These are phyloP conservation scores for Harpalus rufipes DNA, from an alignment of 2,888 invertebrate species.

Conservation along the genomic window DNA sequence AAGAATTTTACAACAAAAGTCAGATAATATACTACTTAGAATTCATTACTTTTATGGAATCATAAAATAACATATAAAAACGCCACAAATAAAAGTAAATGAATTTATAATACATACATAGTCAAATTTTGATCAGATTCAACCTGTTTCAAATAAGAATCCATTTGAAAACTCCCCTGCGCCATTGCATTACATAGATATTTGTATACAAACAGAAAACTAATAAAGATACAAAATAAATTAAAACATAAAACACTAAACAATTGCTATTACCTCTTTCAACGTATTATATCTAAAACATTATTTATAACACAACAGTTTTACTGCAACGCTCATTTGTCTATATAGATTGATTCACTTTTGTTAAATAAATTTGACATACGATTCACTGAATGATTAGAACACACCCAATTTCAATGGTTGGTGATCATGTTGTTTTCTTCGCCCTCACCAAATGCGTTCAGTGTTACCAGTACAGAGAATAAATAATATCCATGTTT, in stretches of 20 bases:
- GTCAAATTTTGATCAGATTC: background rate
- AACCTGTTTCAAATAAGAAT: constrained; percentile 59
- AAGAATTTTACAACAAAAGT: constrained; percentile 7
- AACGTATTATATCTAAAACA: constrained; percentile 43
- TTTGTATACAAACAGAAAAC: constrained; percentile 65
- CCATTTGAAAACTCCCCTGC: constrained; percentile 60
- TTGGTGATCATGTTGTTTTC: constrained; percentile 30
- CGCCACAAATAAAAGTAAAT: constrained; percentile 16
- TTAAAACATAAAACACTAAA: constrained; percentile 18
- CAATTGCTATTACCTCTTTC: constrained; percentile 48
- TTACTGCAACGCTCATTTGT: constrained; percentile 43
- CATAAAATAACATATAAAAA: background rate
- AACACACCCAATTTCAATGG: constrained; percentile 62
- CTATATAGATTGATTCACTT: constrained; percentile 14
- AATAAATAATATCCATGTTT: background rate
- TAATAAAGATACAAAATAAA: constrained; percentile 31
- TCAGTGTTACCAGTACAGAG: constrained; percentile 20
- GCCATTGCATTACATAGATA: constrained; percentile 49
- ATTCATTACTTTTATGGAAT: constrained; percentile 10
- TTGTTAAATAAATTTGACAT: constrained; percentile 57
- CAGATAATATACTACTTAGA: background rate
- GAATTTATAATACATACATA: constrained; percentile 11
- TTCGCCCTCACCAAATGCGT: background rate
- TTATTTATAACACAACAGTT: constrained; percentile 48
- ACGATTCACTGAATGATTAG: constrained; percentile 34